Base-by-base conservation (phyloP, 2,113 vertebrate species). In the Paraplagusia blochii region DNA sequence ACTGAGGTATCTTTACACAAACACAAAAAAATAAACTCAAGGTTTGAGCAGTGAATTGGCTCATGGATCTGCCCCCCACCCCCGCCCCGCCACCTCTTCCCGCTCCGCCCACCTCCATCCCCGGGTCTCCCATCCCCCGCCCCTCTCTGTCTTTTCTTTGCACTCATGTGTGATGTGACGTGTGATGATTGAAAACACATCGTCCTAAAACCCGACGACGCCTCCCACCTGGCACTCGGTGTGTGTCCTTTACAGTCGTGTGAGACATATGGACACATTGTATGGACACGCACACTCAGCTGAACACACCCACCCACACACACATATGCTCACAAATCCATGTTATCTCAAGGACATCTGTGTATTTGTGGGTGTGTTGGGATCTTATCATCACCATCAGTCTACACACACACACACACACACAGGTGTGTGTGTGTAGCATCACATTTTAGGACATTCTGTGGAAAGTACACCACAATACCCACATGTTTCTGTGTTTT, bases 171-270 rank as follows among this genome's bases (percentile, higher is more conserved):
- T 59, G 63, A 75, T 77, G 68, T 68, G 74, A 73, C 64, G 63
- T 68, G 69, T 50, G 72, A 70, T 72, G 80, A 85, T 69, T 79
- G 73, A 79, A 81, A 79, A 72, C 73, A 79, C 70, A 76, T 58
- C 69, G 48, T 71, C 63, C 61, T 45, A 9, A 66, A 78, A 71
- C 63, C 64, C 58, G 42, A 1, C 38, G 11, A 2, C 36, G 9
- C 36, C 4, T n/a, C 43, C 22, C 22, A 29, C 22, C 22, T 29
- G 22, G 22, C 22, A 29, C 22, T 29, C 22, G 6, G 38, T 39
- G 38, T 39, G 38, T 39, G 38, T 39, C 22, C 22, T 4, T 29
- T 29, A 29, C 22, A 29, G 22, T 4, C 6, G 22, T 29, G 22
- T 29, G 22, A 29, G 22, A 29, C 22, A 29, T 29, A 29, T 29